Evolutionary conservation across 37 sponge, comb jelly and placozoan genomes (phyloP).

Genomic region (Haliclona indistincta): DNA sequence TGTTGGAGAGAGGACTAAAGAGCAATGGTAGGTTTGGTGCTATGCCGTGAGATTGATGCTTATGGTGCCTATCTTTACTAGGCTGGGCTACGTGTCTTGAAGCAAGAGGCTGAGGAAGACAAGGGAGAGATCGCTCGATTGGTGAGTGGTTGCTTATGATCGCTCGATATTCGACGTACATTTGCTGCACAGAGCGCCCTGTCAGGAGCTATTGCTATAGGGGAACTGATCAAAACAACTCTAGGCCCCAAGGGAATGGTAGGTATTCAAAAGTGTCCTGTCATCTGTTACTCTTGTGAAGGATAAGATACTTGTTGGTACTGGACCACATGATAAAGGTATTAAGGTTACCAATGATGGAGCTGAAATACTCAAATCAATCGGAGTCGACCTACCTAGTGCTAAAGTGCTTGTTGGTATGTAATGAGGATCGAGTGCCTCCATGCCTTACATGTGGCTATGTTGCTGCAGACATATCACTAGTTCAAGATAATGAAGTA

Average conservation of each 20-base stretch:
- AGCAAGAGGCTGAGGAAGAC: constrained; percentile 93
- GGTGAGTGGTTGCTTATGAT: constrained; percentile 47
- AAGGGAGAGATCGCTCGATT: constrained; percentile 90
- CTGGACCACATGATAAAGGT: constrained; percentile 55
- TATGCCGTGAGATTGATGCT: too few species aligned
- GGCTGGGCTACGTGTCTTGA: constrained; percentile 82
- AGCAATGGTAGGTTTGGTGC: too few species aligned
- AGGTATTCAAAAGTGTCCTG: neutral
- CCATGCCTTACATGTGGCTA: neutral
- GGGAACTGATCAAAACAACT: constrained; percentile 96
- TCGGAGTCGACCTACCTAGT: constrained; percentile 97
- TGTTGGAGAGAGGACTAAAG: too few species aligned
- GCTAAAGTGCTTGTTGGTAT: constrained; percentile 94
- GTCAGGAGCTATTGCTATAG: constrained; percentile 98
- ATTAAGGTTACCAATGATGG: constrained; percentile 97
- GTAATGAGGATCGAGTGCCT: neutral
- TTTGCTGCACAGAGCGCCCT: constrained; percentile 73
- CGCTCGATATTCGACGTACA: neutral
- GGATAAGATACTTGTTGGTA: constrained; percentile 79
- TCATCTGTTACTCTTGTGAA: constrained; percentile 12
- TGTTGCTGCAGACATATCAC: constrained; percentile 73
- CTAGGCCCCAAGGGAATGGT: constrained; percentile 99
- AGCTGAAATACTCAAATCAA: constrained; percentile 93
- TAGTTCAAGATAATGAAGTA: constrained; percentile 97
- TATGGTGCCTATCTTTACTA: too few species aligned